Evolutionary conservation across 2,888 invertebrate genomes (phyloP).

Genomic region (Drosophila paracracens): DNA sequence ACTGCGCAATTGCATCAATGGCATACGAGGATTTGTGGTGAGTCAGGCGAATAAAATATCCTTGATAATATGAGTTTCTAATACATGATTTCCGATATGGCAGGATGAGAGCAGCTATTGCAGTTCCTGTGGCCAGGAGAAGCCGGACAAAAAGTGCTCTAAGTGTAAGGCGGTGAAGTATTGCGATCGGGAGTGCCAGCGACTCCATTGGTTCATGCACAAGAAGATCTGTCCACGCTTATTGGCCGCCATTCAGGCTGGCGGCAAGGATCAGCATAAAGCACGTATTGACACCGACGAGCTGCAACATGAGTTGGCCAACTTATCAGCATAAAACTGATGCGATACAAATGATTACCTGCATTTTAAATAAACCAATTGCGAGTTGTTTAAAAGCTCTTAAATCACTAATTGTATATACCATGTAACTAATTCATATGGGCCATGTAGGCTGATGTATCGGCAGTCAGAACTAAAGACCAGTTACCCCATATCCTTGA

Average conservation of each 20-base stretch:
- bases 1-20: conserved; percentile 93
- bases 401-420: not conserved
- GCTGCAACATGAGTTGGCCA: conserved; percentile 73
- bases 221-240: conserved; percentile 93
- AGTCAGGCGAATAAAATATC: conserved; percentile 52
- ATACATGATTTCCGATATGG: not conserved
- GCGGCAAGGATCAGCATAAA: conserved; percentile 61
- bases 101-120: conserved; percentile 89
- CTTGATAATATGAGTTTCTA: not conserved
- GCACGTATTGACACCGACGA: conserved; percentile 72
- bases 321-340: conserved; percentile 62
- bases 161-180: conserved; percentile 97
- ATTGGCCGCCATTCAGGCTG: conserved; percentile 84
- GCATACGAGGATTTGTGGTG: conserved; percentile 91
- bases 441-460: not conserved
- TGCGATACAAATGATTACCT: conserved; percentile 13
- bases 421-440: not conserved
- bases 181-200: conserved; percentile 97
- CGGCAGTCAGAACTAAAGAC: not conserved
- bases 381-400: conserved; percentile 8
- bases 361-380: conserved; percentile 40
- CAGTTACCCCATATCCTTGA: not conserved
- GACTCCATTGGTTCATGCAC: conserved; percentile 96
- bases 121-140: conserved; percentile 94
- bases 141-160: conserved; percentile 96